Percentiles rank a stretch among this genome's conserved stretches.
These are phyloP conservation scores for Lasioglossum leucozonium DNA, from an alignment of 2,888 invertebrate species.

Conservation along the genomic window DNA sequence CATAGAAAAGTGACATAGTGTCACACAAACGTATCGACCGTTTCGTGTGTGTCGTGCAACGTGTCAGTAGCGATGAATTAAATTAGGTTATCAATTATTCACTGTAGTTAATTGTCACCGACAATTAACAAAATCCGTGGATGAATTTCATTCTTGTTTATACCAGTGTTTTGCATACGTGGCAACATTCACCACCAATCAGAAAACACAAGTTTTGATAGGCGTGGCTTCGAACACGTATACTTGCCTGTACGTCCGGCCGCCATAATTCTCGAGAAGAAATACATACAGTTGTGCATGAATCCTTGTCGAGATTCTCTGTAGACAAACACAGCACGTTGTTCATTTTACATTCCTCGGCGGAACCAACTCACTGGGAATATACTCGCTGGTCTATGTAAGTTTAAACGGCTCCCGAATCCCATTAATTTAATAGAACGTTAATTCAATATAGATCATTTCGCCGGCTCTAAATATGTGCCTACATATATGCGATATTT, in stretches of 20 bases:
- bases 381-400: slow-evolving; percentile 49
- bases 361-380: slow-evolving; percentile 30
- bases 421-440: slow-evolving; percentile 28
- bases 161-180: slow-evolving; percentile 78
- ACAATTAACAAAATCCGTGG: slow-evolving; percentile 50
- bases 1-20: slow-evolving; percentile 27
- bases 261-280: slow-evolving; percentile 79
- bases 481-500: slow-evolving; percentile 31
- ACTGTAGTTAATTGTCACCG: slow-evolving; percentile 46
- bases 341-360: slow-evolving; percentile 47
- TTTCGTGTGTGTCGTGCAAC: slow-evolving; percentile 28
- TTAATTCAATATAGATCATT: slow-evolving; percentile 45
- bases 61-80: slow-evolving; percentile 36
- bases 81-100: slow-evolving; percentile 59
- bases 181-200: slow-evolving; percentile 79
- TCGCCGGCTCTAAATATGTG: slow-evolving; percentile 62
- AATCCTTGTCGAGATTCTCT: slow-evolving; percentile 64
- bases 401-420: slow-evolving; percentile 10
- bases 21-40: slow-evolving; percentile 46
- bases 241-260: slow-evolving; percentile 73
- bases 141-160: slow-evolving; percentile 47
- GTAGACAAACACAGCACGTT: slow-evolving; percentile 44
- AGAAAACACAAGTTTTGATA: slow-evolving; percentile 73
- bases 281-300: slow-evolving; percentile 72
- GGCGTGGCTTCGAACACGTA: slow-evolving; percentile 80